Evolutionary conservation across 2,888 invertebrate genomes (phyloP).

Genomic region (Thyatira batis): DNA sequence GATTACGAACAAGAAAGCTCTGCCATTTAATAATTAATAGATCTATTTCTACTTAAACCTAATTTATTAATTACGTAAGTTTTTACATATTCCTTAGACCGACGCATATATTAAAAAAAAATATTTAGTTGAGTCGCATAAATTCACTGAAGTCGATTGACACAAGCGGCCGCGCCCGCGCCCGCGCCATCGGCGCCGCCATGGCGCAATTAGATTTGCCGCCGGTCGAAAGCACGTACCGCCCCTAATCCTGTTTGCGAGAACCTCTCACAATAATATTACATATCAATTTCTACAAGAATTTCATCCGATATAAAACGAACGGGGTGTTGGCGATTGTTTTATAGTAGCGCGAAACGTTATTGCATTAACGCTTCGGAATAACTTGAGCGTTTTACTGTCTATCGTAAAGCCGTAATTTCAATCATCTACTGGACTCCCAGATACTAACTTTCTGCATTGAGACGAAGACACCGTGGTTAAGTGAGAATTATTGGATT

Average conservation of each 20-base stretch:
- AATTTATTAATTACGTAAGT: too few relatives aligned
- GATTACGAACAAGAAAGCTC: too few relatives aligned
- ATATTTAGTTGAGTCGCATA: conserved; percentile 19
- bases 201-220: conserved; percentile 49
- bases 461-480: too few relatives aligned
- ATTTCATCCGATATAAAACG: conserved; percentile 20
- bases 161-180: conserved; percentile 16
- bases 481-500: too few relatives aligned
- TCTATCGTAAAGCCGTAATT: background rate
- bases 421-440: background rate
- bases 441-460: background rate
- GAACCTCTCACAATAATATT: conserved; percentile 48
- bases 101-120: conserved; percentile 28
- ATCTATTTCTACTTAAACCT: too few relatives aligned
- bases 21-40: too few relatives aligned
- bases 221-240: conserved; percentile 44
- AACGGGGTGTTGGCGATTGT: background rate
- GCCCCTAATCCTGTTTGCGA: conserved; percentile 50
- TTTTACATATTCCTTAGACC: too few relatives aligned
- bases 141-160: conserved; percentile 25
- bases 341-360: background rate
- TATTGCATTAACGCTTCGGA: background rate
- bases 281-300: conserved; percentile 39
- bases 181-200: conserved; percentile 18
- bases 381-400: background rate